Evolutionary conservation across 2,888 invertebrate species (phyloP), one percentile per base, ranked within the genome.

Genomic region (Nematopogon swammerdamellus): DNA sequence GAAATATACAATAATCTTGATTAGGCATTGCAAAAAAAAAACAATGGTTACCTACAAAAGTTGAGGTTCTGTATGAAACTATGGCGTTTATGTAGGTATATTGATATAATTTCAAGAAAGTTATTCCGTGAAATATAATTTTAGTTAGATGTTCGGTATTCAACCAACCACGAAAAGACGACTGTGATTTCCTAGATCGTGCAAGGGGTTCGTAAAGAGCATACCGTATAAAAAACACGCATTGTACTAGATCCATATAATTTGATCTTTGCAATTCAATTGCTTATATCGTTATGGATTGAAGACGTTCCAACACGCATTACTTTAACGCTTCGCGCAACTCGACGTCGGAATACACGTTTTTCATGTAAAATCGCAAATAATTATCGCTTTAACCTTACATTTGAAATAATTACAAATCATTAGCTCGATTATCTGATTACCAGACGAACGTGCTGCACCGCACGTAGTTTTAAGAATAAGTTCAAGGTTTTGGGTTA

Each of bases 401-500:
- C n/a, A 36, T 36, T 36, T 36, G n/a, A 14, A 36, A 36, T 14
- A 36, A 36, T 14, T 36, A 36, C 11, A 36, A 36, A 36, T 36
- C 3, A 36, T 36, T 36, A 36, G 11, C n/a, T 8, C n/a, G 36
- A 36, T 36, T 36, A 36, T 14, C 36, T 36, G 36, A 36, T 36
- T 36, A 36, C 3, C 36, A 8, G 25, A 36, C 36, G 36, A 36
- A 36, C 36, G 36, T 14, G 36, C 14, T 36, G 36, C 36, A 14
- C 25, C 25, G 25, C 36, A 36, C 36, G 36, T 14, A 36, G n/a
- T 14, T 36, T 36, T 3, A 36, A 36, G 36, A 67, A 63, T 67
- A 68, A 68, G 67, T 69, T 70, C 70, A 72, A 72, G 72, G 70
- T 61, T 65, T 62, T 57, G n/a, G n/a, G n/a, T 59, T 60, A 63